Base-by-base conservation (phyloP, 2,113 vertebrate genomes). In the Myodes glareolus region DNA sequence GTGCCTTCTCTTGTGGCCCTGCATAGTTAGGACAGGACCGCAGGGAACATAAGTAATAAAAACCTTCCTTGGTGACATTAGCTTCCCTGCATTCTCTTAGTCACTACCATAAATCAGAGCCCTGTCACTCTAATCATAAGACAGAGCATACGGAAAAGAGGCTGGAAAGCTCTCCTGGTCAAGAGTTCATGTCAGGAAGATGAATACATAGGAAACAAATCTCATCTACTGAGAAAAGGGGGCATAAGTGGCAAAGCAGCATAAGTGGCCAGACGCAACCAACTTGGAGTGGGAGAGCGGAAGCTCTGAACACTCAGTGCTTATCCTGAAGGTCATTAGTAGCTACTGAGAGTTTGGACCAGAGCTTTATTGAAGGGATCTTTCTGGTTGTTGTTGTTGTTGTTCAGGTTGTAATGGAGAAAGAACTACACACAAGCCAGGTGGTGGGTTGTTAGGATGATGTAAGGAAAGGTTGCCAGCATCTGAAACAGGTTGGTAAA, bases 11-110 rank as follows among this genome's bases (percentile, higher is more conserved):
- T 3, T 5, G 12, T 61, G 85, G 25, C 21, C 13, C 33, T 45
- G 29, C 45, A 39, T 7, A 17, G 27, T 29, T 55, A 6, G n/a
- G 45, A 29, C 5, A n/a, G 3, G 9, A 0, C 7, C 0, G 39
- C 33, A 33, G 9, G 63, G n/a, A 61, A 90, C 19, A 25, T n/a
- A 36, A 61, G 36, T 25, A 58, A 63, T 76, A 63, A 33, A 52
- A 80, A 16, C 2, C 17, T 70, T 52, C 52, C 73, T 42, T n/a
- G 47, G 7, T 42, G 67, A 29, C 42, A 47, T 81, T 39, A 33
- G 17, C 47, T 45, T 68, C 55, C 25, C 55, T 67, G 8, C 14
- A 13, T 80, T 31, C n/a, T 61, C n/a, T 3, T 47, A 47, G 16
- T 77, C 68, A 82, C 16, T 11, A 9, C 47, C 39, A 42, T 39